A percentile compares a stretch with the other conserved stretches of the same genome.
Evolutionary conservation across 2,797 vertebrate species (phyloP).

Genomic region (Gallinago solitaria): DNA sequence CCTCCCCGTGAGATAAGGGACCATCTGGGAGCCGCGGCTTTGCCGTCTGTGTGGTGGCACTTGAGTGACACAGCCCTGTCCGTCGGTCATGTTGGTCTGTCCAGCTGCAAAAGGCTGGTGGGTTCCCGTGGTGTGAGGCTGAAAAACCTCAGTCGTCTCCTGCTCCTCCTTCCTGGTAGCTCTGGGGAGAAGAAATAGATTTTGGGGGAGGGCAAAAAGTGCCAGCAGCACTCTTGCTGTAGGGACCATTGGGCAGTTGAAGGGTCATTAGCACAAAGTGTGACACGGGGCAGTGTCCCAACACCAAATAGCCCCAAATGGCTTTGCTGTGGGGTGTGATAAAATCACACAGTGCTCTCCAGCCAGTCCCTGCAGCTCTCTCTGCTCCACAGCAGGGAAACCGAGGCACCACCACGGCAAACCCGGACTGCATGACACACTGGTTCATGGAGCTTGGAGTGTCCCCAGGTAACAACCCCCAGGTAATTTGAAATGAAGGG

Average conservation of each 20-base stretch:
- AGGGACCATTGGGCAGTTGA: neutral
- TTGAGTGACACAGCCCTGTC: neutral
- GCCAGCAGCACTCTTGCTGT: neutral
- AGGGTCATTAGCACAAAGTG: neutral
- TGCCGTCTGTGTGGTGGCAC: neutral
- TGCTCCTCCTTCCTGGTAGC: neutral
- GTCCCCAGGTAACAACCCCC: neutral
- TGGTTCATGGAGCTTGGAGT: rapidly evolving
- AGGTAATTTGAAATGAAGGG: neutral
- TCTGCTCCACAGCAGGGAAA: neutral
- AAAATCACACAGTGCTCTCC: neutral
- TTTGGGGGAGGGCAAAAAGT: neutral
- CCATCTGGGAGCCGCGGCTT: neutral
- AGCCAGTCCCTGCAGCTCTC: neutral
- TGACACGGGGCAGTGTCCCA: neutral
- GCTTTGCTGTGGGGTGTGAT: neutral
- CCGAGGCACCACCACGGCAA: neutral
- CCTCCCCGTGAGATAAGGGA: neutral
- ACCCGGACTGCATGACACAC: neutral
- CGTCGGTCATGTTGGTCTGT: rapidly evolving
- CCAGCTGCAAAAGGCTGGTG: neutral
- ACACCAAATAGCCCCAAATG: neutral
- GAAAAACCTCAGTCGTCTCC: neutral
- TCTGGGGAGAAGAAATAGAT: neutral
- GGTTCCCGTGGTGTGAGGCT: neutral